Conservation (phyloP, 2,797 vertebrate species). For the Sebastes oblongus region DNA sequence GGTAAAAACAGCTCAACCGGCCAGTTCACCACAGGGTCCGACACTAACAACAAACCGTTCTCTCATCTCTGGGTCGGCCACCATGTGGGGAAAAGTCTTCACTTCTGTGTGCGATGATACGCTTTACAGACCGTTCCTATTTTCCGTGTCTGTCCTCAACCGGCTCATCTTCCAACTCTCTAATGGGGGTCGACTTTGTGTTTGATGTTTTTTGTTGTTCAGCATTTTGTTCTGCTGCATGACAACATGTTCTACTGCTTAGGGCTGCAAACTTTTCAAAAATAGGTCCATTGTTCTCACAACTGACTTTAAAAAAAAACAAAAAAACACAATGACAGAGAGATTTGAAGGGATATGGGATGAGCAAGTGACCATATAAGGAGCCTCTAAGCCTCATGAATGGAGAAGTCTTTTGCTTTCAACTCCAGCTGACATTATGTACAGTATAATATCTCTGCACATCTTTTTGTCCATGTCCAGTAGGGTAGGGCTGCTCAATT, state of each 20-base stretch:
- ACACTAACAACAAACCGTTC: constrained; percentile 12
- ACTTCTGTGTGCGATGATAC: not conserved
- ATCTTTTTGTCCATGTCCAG: not conserved
- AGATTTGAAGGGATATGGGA: not conserved
- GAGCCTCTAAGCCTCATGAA: not conserved
- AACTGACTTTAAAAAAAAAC: not conserved
- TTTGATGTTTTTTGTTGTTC: constrained; percentile 6
- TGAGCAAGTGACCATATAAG: not conserved
- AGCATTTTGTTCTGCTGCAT: not conserved
- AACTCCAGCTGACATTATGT: not conserved
- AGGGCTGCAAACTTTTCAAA: not conserved
- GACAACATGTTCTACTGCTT: not conserved
- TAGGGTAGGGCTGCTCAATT: not conserved
- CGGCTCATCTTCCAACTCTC: not conserved
- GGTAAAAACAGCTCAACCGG: constrained; percentile 20
- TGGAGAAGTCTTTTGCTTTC: not conserved
- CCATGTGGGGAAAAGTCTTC: not conserved
- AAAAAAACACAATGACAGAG: not conserved
- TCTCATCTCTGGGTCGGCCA: not conserved
- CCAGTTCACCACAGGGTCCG: not conserved
- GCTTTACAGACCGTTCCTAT: not conserved
- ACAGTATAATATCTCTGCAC: not conserved
- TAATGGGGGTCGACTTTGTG: not conserved
- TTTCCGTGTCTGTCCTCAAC: not conserved
- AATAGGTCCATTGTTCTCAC: not conserved